Conservation (phyloP, 2,797 vertebrate genomes). For the Alca torda region DNA sequence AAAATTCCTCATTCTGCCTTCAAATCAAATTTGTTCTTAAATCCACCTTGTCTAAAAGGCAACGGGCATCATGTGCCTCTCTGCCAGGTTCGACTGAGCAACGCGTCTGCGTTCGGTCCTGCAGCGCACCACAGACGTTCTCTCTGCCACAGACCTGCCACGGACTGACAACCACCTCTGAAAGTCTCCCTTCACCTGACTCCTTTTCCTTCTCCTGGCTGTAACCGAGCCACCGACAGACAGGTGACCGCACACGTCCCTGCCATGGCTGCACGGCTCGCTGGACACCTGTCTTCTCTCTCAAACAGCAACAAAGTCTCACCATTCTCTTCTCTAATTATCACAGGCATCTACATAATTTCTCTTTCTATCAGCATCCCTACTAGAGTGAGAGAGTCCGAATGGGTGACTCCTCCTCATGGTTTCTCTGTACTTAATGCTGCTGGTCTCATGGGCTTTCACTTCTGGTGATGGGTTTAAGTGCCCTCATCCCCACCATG, state of each 20-base stretch:
- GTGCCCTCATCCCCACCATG: not conserved
- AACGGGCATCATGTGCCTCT: not conserved
- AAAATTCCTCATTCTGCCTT: not conserved
- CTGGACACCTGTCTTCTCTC: not conserved
- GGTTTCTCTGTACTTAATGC: not conserved
- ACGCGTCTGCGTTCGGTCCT: not conserved
- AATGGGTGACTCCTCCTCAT: not conserved
- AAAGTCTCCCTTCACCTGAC: not conserved
- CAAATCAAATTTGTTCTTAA: not conserved
- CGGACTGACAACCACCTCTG: not conserved
- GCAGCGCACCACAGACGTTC: not conserved
- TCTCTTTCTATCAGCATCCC: not conserved
- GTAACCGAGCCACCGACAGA: not conserved
- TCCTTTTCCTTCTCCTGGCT: not conserved
- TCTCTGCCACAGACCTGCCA: not conserved
- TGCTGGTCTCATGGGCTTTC: not conserved
- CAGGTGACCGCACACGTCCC: rapidly evolving
- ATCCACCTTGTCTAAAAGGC: not conserved
- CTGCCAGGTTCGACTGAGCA: not conserved
- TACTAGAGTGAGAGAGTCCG: not conserved
- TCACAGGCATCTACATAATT: not conserved
- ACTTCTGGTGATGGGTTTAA: not conserved
- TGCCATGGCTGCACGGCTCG: rapidly evolving
- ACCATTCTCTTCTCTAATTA: not conserved
- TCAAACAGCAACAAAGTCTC: not conserved